phyloP scores from a whole-genome alignment of 1,140 invertebrate genomes.

The Ectropis grisescens region DNA sequence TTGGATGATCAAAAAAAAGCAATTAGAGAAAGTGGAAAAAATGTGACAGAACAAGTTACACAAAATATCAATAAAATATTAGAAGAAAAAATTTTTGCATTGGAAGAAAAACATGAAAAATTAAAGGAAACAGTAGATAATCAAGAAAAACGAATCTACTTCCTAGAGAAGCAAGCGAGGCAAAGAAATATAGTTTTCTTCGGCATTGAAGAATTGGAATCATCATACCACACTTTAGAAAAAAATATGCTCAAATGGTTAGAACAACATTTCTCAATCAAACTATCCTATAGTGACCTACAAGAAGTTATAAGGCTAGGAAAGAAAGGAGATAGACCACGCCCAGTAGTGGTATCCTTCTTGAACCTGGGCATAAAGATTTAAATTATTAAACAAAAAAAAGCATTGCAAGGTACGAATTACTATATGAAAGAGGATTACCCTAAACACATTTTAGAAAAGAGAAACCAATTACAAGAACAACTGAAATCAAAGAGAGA shows the following conservation, averaged over 20 bases:
- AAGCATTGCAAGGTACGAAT: neutral
- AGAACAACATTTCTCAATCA: neutral
- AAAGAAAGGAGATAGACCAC: neutral
- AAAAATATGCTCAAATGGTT: neutral
- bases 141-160: neutral
- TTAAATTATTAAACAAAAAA: neutral
- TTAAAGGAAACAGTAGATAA: neutral
- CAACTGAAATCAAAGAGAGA: neutral
- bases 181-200: neutral
- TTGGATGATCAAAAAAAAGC: neutral
- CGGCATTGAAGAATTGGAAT: neutral
- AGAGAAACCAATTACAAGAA: neutral
- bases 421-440: neutral
- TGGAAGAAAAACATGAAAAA: neutral
- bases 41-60: neutral
- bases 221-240: neutral
- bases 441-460: neutral
- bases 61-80: neutral
- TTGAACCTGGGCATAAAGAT: neutral
- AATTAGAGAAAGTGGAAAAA: neutral
- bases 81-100: neutral
- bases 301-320: neutral
- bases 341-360: neutral
- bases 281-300: neutral
- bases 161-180: neutral